Conservation (phyloP, 2,113 vertebrate species). For the Nycticryphes semicollaris region DNA sequence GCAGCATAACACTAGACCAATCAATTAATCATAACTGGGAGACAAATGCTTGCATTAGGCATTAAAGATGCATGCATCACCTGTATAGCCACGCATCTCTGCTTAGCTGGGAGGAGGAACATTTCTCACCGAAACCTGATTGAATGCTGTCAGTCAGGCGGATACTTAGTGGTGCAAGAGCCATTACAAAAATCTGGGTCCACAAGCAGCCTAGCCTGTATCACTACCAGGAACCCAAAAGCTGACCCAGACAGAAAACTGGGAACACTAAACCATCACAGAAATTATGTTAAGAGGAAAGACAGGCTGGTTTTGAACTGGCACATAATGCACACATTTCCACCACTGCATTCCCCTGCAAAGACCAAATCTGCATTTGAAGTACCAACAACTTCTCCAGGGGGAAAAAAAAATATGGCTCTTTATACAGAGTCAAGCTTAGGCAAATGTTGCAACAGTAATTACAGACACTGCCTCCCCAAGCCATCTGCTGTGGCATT, state of each 20-base stretch:
- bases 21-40: background rate
- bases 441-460: constrained; percentile 15
- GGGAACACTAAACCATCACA: background rate
- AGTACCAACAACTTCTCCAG: background rate
- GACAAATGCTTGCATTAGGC: background rate
- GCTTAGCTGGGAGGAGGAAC: background rate
- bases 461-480: constrained; percentile 37
- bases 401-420: background rate
- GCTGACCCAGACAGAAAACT: background rate
- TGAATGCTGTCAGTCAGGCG: background rate
- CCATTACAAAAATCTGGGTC: background rate
- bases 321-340: background rate
- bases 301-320: background rate
- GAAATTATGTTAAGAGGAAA: background rate
- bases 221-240: background rate
- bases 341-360: background rate
- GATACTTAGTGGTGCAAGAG: background rate
- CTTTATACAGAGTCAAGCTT: constrained; percentile 20
- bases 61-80: background rate
- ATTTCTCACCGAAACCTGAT: background rate
- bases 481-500: constrained; percentile 62
- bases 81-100: fast-evolving
- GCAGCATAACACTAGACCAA: background rate
- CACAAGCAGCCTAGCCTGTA: background rate
- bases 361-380: constrained; percentile 47